Evolutionary conservation across 1,140 invertebrate species (phyloP), one percentile per base, ranked within the genome.

Genomic region (Euura lappo): DNA sequence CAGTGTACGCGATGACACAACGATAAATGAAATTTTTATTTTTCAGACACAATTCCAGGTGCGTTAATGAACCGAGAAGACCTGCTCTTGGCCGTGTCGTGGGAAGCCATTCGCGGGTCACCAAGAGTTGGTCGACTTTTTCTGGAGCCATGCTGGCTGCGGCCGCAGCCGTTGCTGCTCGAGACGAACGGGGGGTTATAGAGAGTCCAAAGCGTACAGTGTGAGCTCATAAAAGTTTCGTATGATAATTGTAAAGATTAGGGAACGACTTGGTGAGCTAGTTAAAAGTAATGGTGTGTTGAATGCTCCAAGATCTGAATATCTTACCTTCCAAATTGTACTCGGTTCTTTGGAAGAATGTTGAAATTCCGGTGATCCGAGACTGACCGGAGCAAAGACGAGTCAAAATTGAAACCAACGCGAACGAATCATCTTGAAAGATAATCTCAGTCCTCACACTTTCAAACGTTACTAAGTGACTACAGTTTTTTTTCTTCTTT

Each of bases 201-300:
- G 70, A 65, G 70, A 42, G 13, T 67, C 71, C 45, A 11, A 8
- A 5, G 28, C 46, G 47, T 68, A 65, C 43, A 43, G 13, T 66
- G 45, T 8, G n/a, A n/a, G n/a, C 46, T 66, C 71, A 45, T 60
- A 44, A 60, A 47, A 70, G 45, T 70, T 44, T 70, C 71, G 73
- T 74, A 72, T 82, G 83, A 86, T 86, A 85, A 86, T 86, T 83
- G 79, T 78, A 72, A 76, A 85, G 85, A 87, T 87, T 83, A 81
- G 82, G 78, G 76, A 76, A 78, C 73, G 51, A 60, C 51, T 60
- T 75, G 69, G 68, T 69, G 75, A 68, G 74, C 78, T 74, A 80
- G 80, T 82, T 81, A 79, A 81, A 81, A 81, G 77, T 81, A 81
- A 82, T 78, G 79, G 74, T 72, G 70, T 68, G 68, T 75, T 74